A percentile compares a stretch with the other conserved stretches of the same genome.
Conservation (phyloP, 2,113 vertebrate species). For the Phycodurus eques region DNA sequence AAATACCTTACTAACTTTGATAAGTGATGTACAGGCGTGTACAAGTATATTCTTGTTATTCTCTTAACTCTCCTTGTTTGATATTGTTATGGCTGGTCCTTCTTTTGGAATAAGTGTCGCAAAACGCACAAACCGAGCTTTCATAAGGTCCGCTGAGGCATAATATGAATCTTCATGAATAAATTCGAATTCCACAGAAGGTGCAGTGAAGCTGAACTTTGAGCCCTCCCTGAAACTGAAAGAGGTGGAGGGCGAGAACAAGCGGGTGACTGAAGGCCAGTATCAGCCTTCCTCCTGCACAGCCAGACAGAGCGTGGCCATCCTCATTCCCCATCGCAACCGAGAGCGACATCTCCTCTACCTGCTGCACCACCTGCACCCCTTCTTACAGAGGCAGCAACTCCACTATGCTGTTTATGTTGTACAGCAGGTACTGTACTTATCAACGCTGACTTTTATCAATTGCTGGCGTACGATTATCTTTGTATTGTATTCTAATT, state of each 20-base stretch:
- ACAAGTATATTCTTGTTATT: no score
- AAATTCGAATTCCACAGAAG: conserved; percentile 65
- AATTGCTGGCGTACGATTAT: not conserved
- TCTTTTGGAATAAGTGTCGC: no score
- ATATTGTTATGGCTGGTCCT: no score
- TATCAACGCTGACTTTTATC: not conserved
- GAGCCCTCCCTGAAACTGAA: conserved; percentile 76
- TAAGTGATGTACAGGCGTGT: no score
- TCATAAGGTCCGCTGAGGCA: no score
- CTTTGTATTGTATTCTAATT: not conserved
- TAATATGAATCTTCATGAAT: no score
- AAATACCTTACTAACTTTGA: no score
- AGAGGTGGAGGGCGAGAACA: conserved; percentile 80
- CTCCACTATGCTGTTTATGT: conserved; percentile 89
- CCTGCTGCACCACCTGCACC: conserved; percentile 88
- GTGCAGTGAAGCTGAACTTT: conserved; percentile 79
- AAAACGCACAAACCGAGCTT: no score
- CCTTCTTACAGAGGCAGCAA: conserved; percentile 93
- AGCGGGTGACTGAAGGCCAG: conserved; percentile 72
- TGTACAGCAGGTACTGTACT: conserved; percentile 87
- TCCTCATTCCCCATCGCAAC: conserved; percentile 88
- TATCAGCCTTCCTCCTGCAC: conserved; percentile 78
- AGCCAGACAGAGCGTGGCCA: conserved; percentile 82
- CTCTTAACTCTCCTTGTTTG: no score
- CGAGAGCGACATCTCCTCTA: conserved; percentile 90